Evolutionary conservation across 2,888 invertebrate genomes (phyloP).

Genomic region (Drosophila gaucha): DNA sequence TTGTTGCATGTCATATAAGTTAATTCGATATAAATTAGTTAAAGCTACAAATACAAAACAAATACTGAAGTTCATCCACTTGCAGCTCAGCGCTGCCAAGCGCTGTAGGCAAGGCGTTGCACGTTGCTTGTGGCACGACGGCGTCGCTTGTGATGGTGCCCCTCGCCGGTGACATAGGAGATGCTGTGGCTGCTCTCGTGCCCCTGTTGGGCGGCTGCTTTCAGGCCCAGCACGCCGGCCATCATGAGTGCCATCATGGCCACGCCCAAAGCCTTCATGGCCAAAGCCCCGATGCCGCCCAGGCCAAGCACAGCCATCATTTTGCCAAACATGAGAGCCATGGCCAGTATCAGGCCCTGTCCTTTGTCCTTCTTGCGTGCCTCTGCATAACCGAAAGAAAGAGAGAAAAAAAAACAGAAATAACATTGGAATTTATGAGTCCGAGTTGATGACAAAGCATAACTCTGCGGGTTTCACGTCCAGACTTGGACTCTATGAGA

Average conservation of each 20-base stretch:
- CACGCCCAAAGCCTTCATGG: constrained; percentile 91
- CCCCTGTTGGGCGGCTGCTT: constrained; percentile 88
- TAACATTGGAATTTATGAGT: constrained; percentile 31
- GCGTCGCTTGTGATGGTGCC: constrained; percentile 80
- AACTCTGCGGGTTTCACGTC: constrained; percentile 1
- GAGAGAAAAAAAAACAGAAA: background rate
- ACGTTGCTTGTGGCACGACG: constrained; percentile 58
- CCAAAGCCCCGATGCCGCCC: constrained; percentile 90
- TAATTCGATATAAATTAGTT: constrained; percentile 58
- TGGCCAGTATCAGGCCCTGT: constrained; percentile 86
- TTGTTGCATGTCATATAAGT: constrained; percentile 61
- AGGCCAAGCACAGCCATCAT: constrained; percentile 91
- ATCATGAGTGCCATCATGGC: constrained; percentile 91
- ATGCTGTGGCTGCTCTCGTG: constrained; percentile 86
- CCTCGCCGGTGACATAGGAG: constrained; percentile 85
- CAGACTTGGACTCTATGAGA: background rate
- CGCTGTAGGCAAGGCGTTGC: constrained; percentile 86
- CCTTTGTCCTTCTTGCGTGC: constrained; percentile 88
- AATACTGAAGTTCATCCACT: constrained; percentile 17
- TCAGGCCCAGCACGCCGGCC: constrained; percentile 90
- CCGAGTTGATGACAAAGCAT: background rate
- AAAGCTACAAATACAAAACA: constrained; percentile 37
- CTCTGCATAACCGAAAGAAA: constrained; percentile 82
- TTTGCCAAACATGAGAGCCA: constrained; percentile 92
- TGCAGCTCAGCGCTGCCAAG: constrained; percentile 82